These are phyloP conservation scores for Heterochromis multidens DNA, from an alignment of 2,113 vertebrate species.

Conservation along the genomic window DNA sequence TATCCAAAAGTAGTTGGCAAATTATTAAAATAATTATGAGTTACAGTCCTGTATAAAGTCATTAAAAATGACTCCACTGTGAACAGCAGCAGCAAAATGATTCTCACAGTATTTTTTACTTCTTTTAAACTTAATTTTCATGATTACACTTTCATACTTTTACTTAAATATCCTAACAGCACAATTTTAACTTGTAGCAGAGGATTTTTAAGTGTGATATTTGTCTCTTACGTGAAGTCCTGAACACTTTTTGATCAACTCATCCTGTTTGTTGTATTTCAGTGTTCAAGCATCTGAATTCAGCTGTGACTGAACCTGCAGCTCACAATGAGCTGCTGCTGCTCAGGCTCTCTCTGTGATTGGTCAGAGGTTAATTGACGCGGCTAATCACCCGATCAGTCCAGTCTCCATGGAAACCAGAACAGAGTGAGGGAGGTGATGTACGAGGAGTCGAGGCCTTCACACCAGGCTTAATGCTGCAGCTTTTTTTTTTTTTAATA, in stretches of 20 bases:
- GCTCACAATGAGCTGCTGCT: neutral
- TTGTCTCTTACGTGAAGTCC: neutral
- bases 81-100: neutral
- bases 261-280: neutral
- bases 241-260: neutral
- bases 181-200: neutral
- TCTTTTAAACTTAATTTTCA: neutral
- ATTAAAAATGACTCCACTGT: neutral
- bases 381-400: constrained; percentile 46
- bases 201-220: neutral
- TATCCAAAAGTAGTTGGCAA: neutral
- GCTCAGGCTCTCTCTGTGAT: constrained; percentile 6
- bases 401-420: constrained; percentile 61
- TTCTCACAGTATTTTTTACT: neutral
- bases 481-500: neutral
- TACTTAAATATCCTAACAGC: neutral
- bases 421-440: constrained; percentile 7
- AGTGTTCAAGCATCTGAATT: neutral
- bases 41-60: neutral
- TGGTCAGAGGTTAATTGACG: constrained; percentile 62
- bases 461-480: neutral
- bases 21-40: neutral
- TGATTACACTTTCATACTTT: neutral
- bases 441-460: neutral
- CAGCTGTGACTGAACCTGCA: constrained; percentile 2